A percentile compares a stretch with the other conserved stretches of the same genome.
These are phyloP conservation scores for Euphonia xanthogaster DNA, from an alignment of 2,797 vertebrate genomes.

Conservation along the genomic window DNA sequence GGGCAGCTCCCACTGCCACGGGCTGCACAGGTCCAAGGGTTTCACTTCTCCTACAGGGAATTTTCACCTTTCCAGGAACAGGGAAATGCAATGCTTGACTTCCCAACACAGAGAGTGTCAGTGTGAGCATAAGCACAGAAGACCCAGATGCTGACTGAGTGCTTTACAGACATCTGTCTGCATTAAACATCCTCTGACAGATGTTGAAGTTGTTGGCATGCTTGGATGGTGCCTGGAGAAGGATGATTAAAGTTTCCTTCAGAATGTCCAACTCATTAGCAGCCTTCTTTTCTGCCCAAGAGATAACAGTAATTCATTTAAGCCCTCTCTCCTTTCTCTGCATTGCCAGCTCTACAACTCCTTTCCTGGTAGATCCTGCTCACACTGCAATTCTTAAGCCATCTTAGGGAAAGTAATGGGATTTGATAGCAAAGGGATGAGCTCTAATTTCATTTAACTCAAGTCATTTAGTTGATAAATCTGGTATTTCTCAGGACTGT, in stretches of 20 bases:
- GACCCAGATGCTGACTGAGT: neutral
- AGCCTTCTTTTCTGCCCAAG: neutral
- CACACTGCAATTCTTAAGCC: constrained; percentile 25
- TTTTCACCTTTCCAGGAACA: neutral
- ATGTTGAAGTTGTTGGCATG: neutral
- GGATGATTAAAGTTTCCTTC: neutral
- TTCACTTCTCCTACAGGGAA: neutral
- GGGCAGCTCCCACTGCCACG: neutral
- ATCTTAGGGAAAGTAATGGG: constrained; percentile 55
- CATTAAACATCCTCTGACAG: neutral
- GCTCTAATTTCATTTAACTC: constrained; percentile 37
- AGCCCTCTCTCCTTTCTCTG: neutral
- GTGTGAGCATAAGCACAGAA: fast-evolving
- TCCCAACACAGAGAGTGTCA: neutral
- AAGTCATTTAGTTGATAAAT: constrained; percentile 1
- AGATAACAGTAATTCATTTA: neutral
- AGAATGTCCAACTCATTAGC: neutral
- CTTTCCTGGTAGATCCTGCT: neutral
- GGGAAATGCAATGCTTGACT: neutral
- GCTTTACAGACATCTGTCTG: neutral
- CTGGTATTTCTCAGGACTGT: neutral
- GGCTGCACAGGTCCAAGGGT: neutral
- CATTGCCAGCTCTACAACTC: fast-evolving
- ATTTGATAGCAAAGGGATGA: constrained; percentile 55
- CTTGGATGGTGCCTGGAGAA: neutral